phyloP scores from a whole-genome alignment of 2,888 invertebrate genomes.

The Campoplex capitator region DNA sequence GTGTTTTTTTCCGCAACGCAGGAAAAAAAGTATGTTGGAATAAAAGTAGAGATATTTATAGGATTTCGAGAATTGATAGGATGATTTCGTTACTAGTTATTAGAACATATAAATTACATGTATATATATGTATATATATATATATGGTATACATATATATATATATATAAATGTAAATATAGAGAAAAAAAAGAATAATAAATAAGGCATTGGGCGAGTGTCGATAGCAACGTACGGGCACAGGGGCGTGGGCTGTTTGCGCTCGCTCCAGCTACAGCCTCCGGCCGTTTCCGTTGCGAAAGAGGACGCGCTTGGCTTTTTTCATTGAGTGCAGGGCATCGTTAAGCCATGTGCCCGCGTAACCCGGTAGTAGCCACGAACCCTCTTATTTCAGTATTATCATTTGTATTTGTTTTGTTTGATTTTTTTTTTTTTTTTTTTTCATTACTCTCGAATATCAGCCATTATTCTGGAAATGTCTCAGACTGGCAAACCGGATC shows the following conservation, averaged over 20 bases:
- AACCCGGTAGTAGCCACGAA: slow-evolving; percentile 19
- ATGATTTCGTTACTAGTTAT: slow-evolving; percentile 22
- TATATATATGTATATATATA: slow-evolving; percentile 22
- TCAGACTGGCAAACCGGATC: slow-evolving; percentile 15
- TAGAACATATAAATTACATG: slow-evolving; percentile 18
- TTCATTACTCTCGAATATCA: slow-evolving; percentile 18
- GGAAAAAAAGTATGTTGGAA: not conserved
- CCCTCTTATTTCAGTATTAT: not conserved
- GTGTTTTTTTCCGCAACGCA: not conserved
- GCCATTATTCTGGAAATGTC: slow-evolving; percentile 26
- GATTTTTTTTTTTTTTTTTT: not conserved
- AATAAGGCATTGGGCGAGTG: slow-evolving; percentile 81
- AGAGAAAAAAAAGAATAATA: slow-evolving; percentile 44
- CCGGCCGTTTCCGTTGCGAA: slow-evolving; percentile 82
- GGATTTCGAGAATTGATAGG: not conserved
- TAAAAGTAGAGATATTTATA: not conserved
- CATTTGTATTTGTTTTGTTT: not conserved
- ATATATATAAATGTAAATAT: slow-evolving; percentile 47
- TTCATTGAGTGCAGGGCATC: slow-evolving; percentile 13
- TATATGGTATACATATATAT: not conserved
- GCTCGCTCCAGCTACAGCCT: slow-evolving; percentile 83
- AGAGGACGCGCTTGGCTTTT: slow-evolving; percentile 35
- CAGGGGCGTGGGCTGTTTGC: slow-evolving; percentile 83
- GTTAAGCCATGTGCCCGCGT: slow-evolving; percentile 8
- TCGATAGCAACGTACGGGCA: slow-evolving; percentile 84